Conservation (phyloP, 2,797 vertebrate species). For the Crypturellus tataupa region DNA sequence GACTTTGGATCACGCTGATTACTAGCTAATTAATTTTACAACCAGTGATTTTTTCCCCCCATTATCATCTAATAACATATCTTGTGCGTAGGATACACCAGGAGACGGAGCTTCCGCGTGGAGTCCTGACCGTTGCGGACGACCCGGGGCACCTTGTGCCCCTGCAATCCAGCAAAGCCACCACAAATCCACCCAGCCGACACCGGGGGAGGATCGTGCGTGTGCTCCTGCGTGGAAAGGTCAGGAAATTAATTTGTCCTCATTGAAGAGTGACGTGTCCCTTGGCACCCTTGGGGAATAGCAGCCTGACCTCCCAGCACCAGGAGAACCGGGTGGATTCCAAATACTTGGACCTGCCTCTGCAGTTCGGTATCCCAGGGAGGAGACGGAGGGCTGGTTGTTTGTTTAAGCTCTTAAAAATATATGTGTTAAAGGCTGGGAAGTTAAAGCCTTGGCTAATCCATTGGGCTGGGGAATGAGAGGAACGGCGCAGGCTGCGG, state of each 20-base stretch:
- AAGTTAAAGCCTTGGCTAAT: not conserved
- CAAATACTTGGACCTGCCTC: not conserved
- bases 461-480: not conserved
- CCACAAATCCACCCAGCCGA: not conserved
- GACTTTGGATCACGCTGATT: not conserved
- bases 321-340: not conserved
- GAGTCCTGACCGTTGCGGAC: not conserved
- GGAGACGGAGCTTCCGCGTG: not conserved
- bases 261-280: not conserved
- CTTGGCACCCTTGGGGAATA: not conserved
- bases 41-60: not conserved
- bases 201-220: not conserved
- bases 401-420: not conserved
- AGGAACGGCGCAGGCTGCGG: accelerated
- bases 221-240: not conserved
- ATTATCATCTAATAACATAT: too few species aligned
- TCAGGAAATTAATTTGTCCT: not conserved
- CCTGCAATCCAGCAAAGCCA: not conserved
- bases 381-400: not conserved
- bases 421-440: not conserved
- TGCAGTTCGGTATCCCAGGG: not conserved
- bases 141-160: not conserved
- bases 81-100: not conserved
- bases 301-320: not conserved
- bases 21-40: not conserved